A percentile compares a stretch with the other conserved stretches of the same genome.
These are phyloP conservation scores for Amaurobius ferox DNA, from an alignment of 2,888 invertebrate species.

Conservation along the genomic window DNA sequence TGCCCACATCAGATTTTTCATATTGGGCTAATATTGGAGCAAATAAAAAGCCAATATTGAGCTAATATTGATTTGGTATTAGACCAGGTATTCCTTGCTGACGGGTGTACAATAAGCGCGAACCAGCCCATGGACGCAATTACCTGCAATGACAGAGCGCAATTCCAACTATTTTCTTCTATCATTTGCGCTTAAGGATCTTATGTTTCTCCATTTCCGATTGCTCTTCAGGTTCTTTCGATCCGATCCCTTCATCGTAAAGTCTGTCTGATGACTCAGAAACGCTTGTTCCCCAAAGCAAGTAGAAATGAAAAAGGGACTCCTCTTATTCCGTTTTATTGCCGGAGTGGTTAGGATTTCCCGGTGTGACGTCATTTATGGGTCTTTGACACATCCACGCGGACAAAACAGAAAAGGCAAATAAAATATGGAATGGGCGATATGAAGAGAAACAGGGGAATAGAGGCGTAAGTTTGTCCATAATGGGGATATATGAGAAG, in stretches of 20 bases:
- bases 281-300: slow-evolving; percentile 48
- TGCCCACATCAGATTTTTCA: too few relatives aligned
- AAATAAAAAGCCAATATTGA: too few relatives aligned
- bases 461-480: slow-evolving; percentile 23
- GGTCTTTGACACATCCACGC: slow-evolving; percentile 62
- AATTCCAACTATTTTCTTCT: background rate
- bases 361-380: slow-evolving; percentile 67
- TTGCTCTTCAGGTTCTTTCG: background rate
- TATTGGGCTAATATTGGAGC: too few relatives aligned
- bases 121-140: too few relatives aligned
- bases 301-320: slow-evolving; percentile 53
- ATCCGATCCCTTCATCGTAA: background rate
- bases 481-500: background rate
- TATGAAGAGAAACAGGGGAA: slow-evolving; percentile 13
- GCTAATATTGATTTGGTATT: too few relatives aligned
- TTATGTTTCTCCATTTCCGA: background rate
- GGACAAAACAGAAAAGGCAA: slow-evolving; percentile 38
- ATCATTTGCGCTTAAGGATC: background rate
- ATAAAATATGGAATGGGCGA: slow-evolving; percentile 41
- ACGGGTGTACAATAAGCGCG: too few relatives aligned
- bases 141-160: too few relatives aligned
- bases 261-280: slow-evolving; percentile 42
- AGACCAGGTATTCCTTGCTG: background rate
- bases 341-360: slow-evolving; percentile 53
- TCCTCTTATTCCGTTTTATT: slow-evolving; percentile 48